Evolutionary conservation across 2,888 invertebrate genomes (phyloP).

Genomic region (Heliconius ethilla): DNA sequence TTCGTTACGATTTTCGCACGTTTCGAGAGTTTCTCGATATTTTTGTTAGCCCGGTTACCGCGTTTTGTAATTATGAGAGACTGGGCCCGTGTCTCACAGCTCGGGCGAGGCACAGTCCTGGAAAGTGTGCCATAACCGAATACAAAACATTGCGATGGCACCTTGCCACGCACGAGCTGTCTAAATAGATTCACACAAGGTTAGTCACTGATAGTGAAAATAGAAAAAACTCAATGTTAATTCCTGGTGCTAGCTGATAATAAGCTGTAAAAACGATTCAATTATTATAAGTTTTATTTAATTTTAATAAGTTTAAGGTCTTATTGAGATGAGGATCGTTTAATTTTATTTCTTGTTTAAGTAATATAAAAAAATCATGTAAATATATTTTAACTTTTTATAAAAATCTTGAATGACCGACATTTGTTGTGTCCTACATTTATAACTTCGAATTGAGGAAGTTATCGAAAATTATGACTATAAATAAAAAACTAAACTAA

Average conservation of each 20-base stretch:
- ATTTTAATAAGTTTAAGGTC: not conserved
- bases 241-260: conserved; percentile 38
- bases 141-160: conserved; percentile 73
- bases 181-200: conserved; percentile 74
- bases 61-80: conserved; percentile 70
- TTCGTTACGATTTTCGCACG: conserved; percentile 66
- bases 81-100: conserved; percentile 44
- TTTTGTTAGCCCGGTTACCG: conserved; percentile 77
- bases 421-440: not conserved
- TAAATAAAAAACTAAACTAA: not conserved
- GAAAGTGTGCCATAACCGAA: conserved; percentile 66
- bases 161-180: conserved; percentile 62
- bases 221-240: conserved; percentile 51
- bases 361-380: too few relatives aligned
- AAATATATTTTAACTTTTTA: not conserved
- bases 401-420: not conserved
- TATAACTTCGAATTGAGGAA: not conserved
- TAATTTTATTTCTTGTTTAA: too few relatives aligned
- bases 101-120: conserved; percentile 43
- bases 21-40: conserved; percentile 61
- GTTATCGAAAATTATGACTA: not conserved
- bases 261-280: not conserved
- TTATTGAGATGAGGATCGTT: too few relatives aligned
- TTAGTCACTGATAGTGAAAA: conserved; percentile 72
- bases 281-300: not conserved